Evolutionary conservation across 1,140 invertebrate genomes (phyloP).

Genomic region (Acyrthosiphon pisum): DNA sequence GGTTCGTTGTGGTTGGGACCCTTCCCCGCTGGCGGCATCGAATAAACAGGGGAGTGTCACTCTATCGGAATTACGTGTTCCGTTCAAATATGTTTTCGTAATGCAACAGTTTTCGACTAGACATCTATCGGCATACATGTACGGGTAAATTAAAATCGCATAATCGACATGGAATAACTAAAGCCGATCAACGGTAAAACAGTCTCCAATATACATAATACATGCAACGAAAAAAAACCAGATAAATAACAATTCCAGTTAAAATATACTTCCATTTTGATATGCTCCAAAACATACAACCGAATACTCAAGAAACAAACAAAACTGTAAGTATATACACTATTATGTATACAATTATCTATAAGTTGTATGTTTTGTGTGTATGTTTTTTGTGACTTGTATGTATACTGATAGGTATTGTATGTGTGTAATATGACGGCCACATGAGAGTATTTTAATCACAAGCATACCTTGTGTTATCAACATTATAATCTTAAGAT

Average conservation of each 20-base stretch:
- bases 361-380: background rate
- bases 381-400: background rate
- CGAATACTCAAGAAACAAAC: background rate
- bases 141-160: background rate
- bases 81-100: constrained; percentile 35
- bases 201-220: background rate
- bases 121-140: constrained; percentile 30
- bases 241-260: background rate
- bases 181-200: background rate
- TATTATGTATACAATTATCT: background rate
- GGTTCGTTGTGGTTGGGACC: constrained; percentile 42
- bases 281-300: background rate
- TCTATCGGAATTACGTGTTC: constrained; percentile 23
- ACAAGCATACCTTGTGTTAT: background rate
- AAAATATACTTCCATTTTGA: background rate
- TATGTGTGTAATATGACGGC: background rate
- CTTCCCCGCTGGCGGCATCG: background rate
- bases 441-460: background rate
- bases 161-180: background rate
- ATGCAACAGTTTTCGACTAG: constrained; percentile 53
- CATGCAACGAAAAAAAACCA: background rate
- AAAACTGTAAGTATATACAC: constrained; percentile 28
- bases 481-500: background rate
- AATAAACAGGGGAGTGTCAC: constrained; percentile 52
- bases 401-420: background rate